These are phyloP conservation scores for Micromys minutus DNA, from an alignment of 2,113 vertebrate genomes.

Conservation along the genomic window DNA sequence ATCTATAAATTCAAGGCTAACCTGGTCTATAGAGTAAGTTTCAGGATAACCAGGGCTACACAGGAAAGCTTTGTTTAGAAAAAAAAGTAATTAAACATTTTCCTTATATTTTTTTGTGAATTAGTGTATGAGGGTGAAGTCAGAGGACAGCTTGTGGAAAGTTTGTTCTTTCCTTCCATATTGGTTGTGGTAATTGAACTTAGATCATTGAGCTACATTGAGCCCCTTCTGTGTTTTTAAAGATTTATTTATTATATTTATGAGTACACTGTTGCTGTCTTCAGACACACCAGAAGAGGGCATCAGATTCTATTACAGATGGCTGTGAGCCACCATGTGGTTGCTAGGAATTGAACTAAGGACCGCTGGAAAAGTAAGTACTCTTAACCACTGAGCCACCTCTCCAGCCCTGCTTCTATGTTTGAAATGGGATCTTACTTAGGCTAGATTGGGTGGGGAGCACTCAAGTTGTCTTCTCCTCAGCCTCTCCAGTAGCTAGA, in stretches of 20 bases:
- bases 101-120: background rate
- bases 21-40: background rate
- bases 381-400: background rate
- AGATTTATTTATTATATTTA: too few species aligned
- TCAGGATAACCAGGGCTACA: background rate
- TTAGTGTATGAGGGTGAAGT: background rate
- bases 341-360: background rate
- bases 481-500: background rate
- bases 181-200: background rate
- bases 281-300: too few species aligned
- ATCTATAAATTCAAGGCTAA: background rate
- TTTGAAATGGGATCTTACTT: background rate
- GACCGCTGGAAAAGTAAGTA: too few species aligned
- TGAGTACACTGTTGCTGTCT: too few species aligned
- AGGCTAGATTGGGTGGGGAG: background rate
- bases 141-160: background rate
- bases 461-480: background rate
- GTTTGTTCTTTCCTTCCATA: background rate
- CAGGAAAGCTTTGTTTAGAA: background rate
- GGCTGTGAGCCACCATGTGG: too few species aligned
- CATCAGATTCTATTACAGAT: too few species aligned
- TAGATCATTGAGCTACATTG: too few species aligned
- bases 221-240: too few species aligned
- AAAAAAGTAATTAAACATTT: background rate
- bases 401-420: background rate